Evolutionary conservation across 2,888 invertebrate species (phyloP).

Genomic region (Notocelia uddmanniana): DNA sequence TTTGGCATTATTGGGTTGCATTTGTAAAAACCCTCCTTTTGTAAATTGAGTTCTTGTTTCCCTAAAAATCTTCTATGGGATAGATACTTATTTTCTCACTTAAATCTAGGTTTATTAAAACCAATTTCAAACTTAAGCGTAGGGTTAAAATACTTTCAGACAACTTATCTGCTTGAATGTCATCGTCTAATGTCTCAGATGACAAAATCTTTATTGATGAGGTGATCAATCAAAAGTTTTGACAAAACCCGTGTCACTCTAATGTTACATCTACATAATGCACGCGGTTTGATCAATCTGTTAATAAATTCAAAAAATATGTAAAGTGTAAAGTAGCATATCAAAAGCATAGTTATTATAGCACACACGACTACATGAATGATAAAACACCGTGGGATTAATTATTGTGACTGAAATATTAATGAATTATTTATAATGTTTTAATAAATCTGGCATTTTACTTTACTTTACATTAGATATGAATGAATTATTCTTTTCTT

Average conservation of each 20-base stretch:
- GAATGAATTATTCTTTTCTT: too few relatives aligned
- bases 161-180: neutral
- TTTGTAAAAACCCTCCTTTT: neutral
- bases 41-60: neutral
- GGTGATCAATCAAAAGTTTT: constrained; percentile 15
- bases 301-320: too few relatives aligned
- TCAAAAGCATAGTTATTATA: too few relatives aligned
- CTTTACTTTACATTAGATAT: too few relatives aligned
- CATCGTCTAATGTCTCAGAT: neutral
- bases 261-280: constrained; percentile 3
- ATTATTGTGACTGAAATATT: too few relatives aligned
- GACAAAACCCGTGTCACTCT: constrained; percentile 1
- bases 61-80: neutral
- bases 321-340: too few relatives aligned
- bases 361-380: too few relatives aligned
- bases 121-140: neutral
- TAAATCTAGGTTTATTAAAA: neutral
- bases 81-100: neutral
- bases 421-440: too few relatives aligned
- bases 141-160: neutral
- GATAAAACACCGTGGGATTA: too few relatives aligned
- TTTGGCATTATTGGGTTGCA: constrained; percentile 20
- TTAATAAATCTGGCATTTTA: too few relatives aligned
- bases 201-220: constrained; percentile 7
- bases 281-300: neutral